Evolutionary conservation across 1,140 invertebrate genomes (phyloP).

Genomic region (Chymomyza costata): DNA sequence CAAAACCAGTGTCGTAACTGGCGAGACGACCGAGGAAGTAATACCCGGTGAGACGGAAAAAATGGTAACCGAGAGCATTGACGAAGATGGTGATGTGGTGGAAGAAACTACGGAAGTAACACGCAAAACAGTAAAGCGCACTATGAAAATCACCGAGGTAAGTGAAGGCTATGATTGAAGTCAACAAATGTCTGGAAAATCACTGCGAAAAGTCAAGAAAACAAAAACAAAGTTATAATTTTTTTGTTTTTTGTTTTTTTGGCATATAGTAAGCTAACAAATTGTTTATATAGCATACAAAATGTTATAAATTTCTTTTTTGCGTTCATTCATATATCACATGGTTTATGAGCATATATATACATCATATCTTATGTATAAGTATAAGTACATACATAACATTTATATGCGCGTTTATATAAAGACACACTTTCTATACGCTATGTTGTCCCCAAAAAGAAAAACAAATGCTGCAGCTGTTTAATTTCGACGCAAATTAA

Average conservation of each 20-base stretch:
- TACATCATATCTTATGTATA: background rate
- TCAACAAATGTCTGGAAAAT: background rate
- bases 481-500: slow-evolving; percentile 68
- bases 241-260: background rate
- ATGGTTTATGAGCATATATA: slow-evolving; percentile 26
- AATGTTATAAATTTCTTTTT: slow-evolving; percentile 62
- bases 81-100: slow-evolving; percentile 71
- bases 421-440: slow-evolving; percentile 60
- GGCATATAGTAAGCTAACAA: slow-evolving; percentile 28
- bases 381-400: slow-evolving; percentile 16
- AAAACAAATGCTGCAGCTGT: slow-evolving; percentile 61
- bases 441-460: slow-evolving; percentile 32
- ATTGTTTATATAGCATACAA: slow-evolving; percentile 60
- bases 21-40: slow-evolving; percentile 58
- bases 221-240: background rate
- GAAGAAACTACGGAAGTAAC: slow-evolving; percentile 70
- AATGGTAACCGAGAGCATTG: slow-evolving; percentile 67
- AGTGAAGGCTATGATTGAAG: slow-evolving; percentile 18
- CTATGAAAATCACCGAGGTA: slow-evolving; percentile 74
- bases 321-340: slow-evolving; percentile 31
- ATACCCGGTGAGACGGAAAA: slow-evolving; percentile 64
- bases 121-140: slow-evolving; percentile 67
- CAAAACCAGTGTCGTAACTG: slow-evolving; percentile 57
- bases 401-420: slow-evolving; percentile 14
- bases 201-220: background rate